phyloP scores from a whole-genome alignment of 1,140 invertebrate species.

The Drosophila varians region DNA sequence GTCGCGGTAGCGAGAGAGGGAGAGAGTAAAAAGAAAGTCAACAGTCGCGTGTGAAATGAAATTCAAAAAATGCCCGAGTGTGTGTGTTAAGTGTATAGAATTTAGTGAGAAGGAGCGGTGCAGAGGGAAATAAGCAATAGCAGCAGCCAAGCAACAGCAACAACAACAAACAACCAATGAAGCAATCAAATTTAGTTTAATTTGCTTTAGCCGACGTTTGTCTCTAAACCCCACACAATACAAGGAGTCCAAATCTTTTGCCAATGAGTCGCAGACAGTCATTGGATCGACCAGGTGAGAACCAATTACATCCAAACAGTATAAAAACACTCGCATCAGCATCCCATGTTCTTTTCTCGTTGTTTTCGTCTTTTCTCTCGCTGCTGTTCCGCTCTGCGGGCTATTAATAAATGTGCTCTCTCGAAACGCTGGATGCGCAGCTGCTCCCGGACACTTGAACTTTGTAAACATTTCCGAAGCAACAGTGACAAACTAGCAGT shows the following conservation, averaged over 20 bases:
- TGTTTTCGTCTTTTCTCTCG: slow-evolving; percentile 20
- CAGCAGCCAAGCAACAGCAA: slow-evolving; percentile 32
- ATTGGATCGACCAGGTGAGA: slow-evolving; percentile 83
- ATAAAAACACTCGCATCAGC: slow-evolving; percentile 43
- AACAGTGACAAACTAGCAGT: slow-evolving; percentile 39
- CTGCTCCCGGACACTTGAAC: slow-evolving; percentile 62
- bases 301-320: slow-evolving; percentile 3
- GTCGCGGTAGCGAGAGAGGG: slow-evolving; percentile 24
- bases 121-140: slow-evolving; percentile 47
- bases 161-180: slow-evolving; percentile 54
- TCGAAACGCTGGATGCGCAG: slow-evolving; percentile 68
- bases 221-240: slow-evolving; percentile 58
- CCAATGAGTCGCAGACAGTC: slow-evolving; percentile 83
- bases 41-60: slow-evolving; percentile 55
- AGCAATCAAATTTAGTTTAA: slow-evolving; percentile 68
- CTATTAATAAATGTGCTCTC: slow-evolving; percentile 48
- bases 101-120: slow-evolving; percentile 59
- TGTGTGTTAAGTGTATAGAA: slow-evolving; percentile 69
- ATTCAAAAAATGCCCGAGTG: slow-evolving; percentile 50
- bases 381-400: slow-evolving; percentile 10
- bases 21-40: slow-evolving; percentile 64
- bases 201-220: slow-evolving; percentile 52
- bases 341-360: slow-evolving; percentile 58
- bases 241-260: slow-evolving; percentile 74
- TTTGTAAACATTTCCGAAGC: slow-evolving; percentile 59